Evolutionary conservation across 2,797 vertebrate species (phyloP).

Genomic region (Babyrousa celebensis): DNA sequence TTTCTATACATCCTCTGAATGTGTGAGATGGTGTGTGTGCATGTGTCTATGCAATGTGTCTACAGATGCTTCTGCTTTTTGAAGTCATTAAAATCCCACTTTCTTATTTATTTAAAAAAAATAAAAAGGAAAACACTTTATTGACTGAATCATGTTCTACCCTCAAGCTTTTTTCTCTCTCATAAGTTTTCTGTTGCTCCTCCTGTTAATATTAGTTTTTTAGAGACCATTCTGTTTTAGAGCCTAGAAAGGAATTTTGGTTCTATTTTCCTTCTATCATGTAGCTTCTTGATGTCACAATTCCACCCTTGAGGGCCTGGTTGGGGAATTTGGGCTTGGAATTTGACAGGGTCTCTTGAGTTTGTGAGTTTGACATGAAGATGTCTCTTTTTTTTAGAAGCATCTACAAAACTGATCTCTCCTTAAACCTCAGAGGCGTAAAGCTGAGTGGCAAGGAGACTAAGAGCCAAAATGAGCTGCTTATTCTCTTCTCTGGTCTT

Average conservation of each 20-base stretch:
- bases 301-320: background rate
- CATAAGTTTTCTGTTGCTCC: background rate
- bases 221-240: background rate
- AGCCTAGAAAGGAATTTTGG: background rate
- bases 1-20: background rate
- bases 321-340: conserved; percentile 2
- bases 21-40: background rate
- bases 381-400: background rate
- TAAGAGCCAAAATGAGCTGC: background rate
- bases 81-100: background rate
- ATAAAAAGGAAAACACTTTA: background rate
- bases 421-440: background rate
- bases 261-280: background rate
- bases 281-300: background rate
- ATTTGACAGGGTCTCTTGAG: conserved; percentile 33
- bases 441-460: conserved; percentile 12
- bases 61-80: background rate
- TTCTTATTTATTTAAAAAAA: conserved; percentile 24
- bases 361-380: background rate
- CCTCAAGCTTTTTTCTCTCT: background rate
- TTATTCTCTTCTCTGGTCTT: background rate
- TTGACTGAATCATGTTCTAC: background rate
- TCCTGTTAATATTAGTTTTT: conserved; percentile 12
- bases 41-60: background rate
- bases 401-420: background rate